Evolutionary conservation across 2,113 vertebrate genomes (phyloP).

Genomic region (Marcusenius ussheri): DNA sequence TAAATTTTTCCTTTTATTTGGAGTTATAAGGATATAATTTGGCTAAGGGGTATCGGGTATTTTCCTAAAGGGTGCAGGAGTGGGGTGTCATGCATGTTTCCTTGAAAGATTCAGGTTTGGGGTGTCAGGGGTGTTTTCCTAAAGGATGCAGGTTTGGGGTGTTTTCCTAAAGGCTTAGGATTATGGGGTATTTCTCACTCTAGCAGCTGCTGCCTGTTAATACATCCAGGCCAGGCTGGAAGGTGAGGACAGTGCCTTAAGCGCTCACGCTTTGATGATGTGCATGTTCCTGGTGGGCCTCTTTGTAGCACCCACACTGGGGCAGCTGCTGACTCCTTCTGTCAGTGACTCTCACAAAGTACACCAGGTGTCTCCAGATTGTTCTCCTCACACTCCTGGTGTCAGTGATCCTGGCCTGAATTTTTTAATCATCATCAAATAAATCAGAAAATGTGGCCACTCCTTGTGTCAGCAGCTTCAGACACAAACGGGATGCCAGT

Average conservation of each 20-base stretch:
- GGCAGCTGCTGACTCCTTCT: slow-evolving; percentile 48
- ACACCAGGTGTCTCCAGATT: slow-evolving; percentile 59
- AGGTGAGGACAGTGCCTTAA: slow-evolving; percentile 32
- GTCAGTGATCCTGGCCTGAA: slow-evolving; percentile 60
- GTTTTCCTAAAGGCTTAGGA: not conserved
- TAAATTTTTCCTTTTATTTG: not conserved
- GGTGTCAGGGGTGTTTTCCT: not conserved
- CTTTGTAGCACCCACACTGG: not conserved
- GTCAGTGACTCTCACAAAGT: slow-evolving; percentile 55
- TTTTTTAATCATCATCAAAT: slow-evolving; percentile 68
- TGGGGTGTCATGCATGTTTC: not conserved
- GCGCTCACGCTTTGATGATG: slow-evolving; percentile 34
- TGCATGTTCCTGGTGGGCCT: slow-evolving; percentile 20
- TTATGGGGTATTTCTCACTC: slow-evolving; percentile 10
- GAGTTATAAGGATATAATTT: not conserved
- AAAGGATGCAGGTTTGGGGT: not conserved
- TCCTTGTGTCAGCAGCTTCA: slow-evolving; percentile 35
- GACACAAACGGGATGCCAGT: slow-evolving; percentile 48
- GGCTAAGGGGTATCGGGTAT: not conserved
- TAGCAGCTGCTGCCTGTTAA: slow-evolving; percentile 49
- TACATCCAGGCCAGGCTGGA: slow-evolving; percentile 32
- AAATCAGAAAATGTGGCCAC: slow-evolving; percentile 56
- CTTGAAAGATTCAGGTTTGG: not conserved
- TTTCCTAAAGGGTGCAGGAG: not conserved
- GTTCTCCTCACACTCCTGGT: slow-evolving; percentile 42